These are phyloP conservation scores for Tragelaphus imberbis DNA, from an alignment of 2,113 vertebrate genomes.

Conservation along the genomic window DNA sequence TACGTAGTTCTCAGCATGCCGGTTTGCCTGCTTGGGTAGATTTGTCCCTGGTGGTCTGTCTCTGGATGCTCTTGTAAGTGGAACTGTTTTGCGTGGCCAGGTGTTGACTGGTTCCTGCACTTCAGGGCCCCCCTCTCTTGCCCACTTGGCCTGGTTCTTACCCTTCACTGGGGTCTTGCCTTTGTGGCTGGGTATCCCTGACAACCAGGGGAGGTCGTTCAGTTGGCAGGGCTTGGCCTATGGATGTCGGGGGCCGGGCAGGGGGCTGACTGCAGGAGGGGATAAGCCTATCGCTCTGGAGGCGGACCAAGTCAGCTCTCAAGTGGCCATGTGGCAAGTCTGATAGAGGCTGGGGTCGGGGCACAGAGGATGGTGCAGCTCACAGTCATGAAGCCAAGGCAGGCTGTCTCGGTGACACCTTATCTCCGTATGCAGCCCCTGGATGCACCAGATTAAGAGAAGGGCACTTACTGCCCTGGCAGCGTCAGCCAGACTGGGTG, in stretches of 20 bases:
- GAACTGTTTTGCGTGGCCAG: fast-evolving
- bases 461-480: fast-evolving
- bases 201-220: fast-evolving
- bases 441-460: not conserved
- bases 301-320: not conserved
- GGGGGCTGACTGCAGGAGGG: fast-evolving
- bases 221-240: not conserved
- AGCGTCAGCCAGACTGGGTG: fast-evolving
- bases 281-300: not conserved
- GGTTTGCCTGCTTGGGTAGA: not conserved
- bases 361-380: fast-evolving
- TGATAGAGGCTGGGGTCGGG: fast-evolving
- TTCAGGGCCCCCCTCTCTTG: fast-evolving
- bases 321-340: not conserved
- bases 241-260: fast-evolving
- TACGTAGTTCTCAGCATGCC: fast-evolving
- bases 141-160: not conserved
- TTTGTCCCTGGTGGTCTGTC: fast-evolving
- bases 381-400: fast-evolving
- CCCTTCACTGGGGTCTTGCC: not conserved
- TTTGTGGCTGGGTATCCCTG: not conserved
- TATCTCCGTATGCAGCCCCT: not conserved
- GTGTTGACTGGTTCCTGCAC: fast-evolving
- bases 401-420: fast-evolving
- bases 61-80: not conserved